Base-by-base conservation (phyloP, 2,797 vertebrate genomes). In the Trachops cirrhosus region DNA sequence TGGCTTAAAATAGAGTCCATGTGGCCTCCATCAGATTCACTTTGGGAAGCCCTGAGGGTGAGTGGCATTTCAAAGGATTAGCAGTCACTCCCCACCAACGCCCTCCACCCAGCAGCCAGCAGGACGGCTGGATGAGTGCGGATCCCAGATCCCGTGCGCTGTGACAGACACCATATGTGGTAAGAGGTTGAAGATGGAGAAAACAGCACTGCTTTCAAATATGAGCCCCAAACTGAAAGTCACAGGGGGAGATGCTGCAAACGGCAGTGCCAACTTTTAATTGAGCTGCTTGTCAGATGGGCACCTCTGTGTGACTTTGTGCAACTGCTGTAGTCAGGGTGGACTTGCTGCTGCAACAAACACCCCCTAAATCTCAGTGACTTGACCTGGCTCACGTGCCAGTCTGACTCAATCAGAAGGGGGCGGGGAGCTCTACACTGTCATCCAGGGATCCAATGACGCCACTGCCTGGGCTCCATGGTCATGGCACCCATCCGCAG, bases 11-110 rank as follows among this genome's bases (percentile, higher is more conserved):
- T 16, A 52, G 5, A 10, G 89, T 71, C 89, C 92, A 62, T 71
- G 84, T 96, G 89, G 89, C 79, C 68, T 50, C 32, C 1, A 41
- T 89, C 89, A 77, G 83, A 74, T 68, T 86, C 79, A 71, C 83
- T 86, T 62, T 84, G 75, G 91, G 78, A 86, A 89, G 79, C 73
- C 70, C 59, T 70, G 59, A 64, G 37, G 77, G 71, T 26, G 18
- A 86, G 57, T 50, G 44, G 68, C 26, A 29, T 93, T 91, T 96
- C 59, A 73, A 32, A 96, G 48, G 48, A 62, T 94, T 64, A 88
- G 50, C 64, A 70, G 32, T 29, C 18, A 4, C 62, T 19, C 26
- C 32, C 68, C 54, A 3, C 10, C 10, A 24, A 10, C 54, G 9
- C 24, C 57, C 24, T 59, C 57, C 24, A 29, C 57, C 44, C 70